Evolutionary conservation across 1,140 invertebrate genomes (phyloP).

Genomic region (Centruroides vittatus): DNA sequence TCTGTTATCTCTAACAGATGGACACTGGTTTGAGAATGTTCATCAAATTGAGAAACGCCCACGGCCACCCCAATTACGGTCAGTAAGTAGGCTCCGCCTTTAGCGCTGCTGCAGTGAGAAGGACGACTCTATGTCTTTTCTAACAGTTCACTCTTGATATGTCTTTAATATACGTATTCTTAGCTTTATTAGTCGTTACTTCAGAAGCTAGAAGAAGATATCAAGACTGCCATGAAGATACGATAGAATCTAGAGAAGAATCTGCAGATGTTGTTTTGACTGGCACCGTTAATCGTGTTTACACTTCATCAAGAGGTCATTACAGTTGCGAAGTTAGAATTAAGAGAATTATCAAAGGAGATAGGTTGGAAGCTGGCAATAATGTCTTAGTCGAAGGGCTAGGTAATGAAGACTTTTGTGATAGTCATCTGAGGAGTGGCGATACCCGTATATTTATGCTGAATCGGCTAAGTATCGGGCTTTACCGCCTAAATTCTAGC

Average conservation of each 20-base stretch:
- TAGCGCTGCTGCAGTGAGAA: too few relatives aligned
- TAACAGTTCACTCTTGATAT: too few relatives aligned
- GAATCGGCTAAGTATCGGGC: constrained; percentile 10
- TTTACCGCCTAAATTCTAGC: constrained; percentile 16
- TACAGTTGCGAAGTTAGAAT: constrained; percentile 13
- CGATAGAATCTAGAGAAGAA: constrained; percentile 7
- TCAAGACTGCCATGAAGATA: constrained; percentile 10
- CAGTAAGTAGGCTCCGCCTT: too few relatives aligned
- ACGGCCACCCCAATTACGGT: too few relatives aligned
- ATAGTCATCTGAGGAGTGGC: constrained; percentile 1
- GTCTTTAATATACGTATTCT: background rate
- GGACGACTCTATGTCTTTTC: too few relatives aligned
- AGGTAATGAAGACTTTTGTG: constrained; percentile 12
- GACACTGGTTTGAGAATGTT: too few relatives aligned
- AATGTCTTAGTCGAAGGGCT: constrained; percentile 16
- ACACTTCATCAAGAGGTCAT: background rate
- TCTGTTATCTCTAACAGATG: too few relatives aligned
- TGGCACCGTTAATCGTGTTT: constrained; percentile 8
- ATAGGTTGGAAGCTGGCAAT: constrained; percentile 2
- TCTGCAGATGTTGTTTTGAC: constrained; percentile 10
- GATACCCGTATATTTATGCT: constrained; percentile 18
- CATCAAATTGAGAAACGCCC: too few relatives aligned
- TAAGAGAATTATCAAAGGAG: constrained; percentile 14
- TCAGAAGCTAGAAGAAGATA: background rate
- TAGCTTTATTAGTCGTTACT: background rate